Evolutionary conservation across 2,113 vertebrate genomes (phyloP).

Genomic region (Psophia crepitans): DNA sequence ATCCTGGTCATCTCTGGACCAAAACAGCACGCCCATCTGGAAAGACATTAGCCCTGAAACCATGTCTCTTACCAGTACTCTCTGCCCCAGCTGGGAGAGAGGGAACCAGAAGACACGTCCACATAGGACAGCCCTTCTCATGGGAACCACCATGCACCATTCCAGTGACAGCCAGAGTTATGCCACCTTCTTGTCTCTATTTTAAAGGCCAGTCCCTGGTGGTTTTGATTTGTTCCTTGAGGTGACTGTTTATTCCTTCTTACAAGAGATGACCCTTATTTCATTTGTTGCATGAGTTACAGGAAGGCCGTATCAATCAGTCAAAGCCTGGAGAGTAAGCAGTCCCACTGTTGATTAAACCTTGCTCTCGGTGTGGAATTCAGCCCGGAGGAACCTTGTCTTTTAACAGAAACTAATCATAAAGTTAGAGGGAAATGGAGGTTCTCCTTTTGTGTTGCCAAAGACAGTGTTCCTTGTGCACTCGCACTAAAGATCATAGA

Average conservation of each 20-base stretch:
- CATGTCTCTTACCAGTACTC: neutral
- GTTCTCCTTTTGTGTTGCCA: neutral
- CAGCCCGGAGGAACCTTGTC: neutral
- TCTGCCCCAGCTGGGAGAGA: neutral
- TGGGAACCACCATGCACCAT: accelerated
- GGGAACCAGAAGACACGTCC: neutral
- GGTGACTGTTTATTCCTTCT: constrained; percentile 23
- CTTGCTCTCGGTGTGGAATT: neutral
- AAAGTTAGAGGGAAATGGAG: neutral
- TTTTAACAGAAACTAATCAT: constrained; percentile 14
- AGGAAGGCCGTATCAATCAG: neutral
- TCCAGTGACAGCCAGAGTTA: neutral
- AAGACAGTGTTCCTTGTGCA: neutral
- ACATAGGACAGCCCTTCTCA: accelerated
- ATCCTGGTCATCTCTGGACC: neutral
- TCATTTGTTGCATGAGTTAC: neutral
- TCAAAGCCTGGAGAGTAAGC: neutral
- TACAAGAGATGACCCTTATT: constrained; percentile 2
- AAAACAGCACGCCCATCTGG: neutral
- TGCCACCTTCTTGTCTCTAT: neutral
- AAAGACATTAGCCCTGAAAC: neutral
- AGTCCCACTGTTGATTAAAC: constrained; percentile 25
- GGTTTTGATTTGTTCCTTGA: neutral
- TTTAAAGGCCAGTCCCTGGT: neutral
- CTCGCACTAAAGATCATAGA: neutral